phyloP scores from a whole-genome alignment of 1,140 invertebrate species.

The Lamellibrachia luymesi region DNA sequence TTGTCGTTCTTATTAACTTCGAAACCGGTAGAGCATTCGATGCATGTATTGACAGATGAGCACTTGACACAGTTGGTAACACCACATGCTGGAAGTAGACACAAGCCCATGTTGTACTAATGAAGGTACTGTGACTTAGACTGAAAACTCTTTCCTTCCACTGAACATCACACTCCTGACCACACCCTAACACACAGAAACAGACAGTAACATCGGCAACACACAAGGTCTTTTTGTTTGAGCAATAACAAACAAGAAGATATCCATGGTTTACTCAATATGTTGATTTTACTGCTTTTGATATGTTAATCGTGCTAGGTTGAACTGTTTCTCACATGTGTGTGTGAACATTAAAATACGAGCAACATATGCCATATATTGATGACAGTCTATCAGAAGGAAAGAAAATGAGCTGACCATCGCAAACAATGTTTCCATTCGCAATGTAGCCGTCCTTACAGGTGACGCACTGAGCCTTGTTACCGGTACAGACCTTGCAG shows the following conservation, averaged over 20 bases:
- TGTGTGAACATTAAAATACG: neutral
- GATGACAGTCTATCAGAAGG: no score
- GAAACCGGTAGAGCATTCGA: no score
- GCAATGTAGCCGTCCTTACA: neutral
- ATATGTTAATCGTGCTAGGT: no score
- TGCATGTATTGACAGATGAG: neutral
- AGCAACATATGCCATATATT: no score
- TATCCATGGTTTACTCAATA: neutral
- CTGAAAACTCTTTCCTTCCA: no score
- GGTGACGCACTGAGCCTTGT: neutral
- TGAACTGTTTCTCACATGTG: neutral
- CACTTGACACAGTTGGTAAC: neutral
- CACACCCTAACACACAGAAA: no score
- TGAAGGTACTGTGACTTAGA: no score
- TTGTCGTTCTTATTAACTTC: neutral
- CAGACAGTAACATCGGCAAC: no score
- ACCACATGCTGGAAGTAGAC: neutral
- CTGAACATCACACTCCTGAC: no score
- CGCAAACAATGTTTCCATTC: neutral
- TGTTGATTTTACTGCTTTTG: no score
- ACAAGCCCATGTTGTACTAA: neutral
- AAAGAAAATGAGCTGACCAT: neutral
- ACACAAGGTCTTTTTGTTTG: no score
- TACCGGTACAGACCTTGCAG: no score
- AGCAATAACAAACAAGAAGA: neutral